A percentile compares a stretch with the other conserved stretches of the same genome.
These are phyloP conservation scores for Zaprionus lachaisei DNA, from an alignment of 1,140 invertebrate genomes.

Conservation along the genomic window DNA sequence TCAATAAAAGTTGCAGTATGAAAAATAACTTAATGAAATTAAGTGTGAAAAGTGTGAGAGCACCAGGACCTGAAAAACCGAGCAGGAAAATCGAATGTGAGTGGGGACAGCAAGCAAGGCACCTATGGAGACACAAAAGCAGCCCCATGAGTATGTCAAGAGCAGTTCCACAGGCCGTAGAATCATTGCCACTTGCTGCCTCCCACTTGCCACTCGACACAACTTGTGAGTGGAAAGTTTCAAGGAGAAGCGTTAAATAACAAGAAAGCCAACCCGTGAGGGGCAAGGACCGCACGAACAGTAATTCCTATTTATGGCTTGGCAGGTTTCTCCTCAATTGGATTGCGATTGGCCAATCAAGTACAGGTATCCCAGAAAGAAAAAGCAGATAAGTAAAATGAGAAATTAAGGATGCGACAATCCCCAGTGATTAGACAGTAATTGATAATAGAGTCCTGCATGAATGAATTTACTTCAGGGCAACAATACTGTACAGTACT, in stretches of 20 bases:
- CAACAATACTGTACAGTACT: too few relatives aligned
- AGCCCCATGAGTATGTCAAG: neutral
- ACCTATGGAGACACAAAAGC: slow-evolving; percentile 9
- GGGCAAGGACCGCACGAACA: slow-evolving; percentile 4
- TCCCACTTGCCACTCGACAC: slow-evolving; percentile 26
- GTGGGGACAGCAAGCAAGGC: neutral
- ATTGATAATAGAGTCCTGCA: neutral
- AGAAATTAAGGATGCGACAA: neutral
- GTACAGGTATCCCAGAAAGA: neutral
- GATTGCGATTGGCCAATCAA: slow-evolving; percentile 58
- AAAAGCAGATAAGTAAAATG: neutral
- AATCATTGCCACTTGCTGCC: neutral
- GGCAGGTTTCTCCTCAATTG: slow-evolving; percentile 53
- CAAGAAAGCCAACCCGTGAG: slow-evolving; percentile 55
- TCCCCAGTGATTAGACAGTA: neutral
- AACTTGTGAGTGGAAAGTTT: slow-evolving; percentile 28
- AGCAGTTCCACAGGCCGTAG: slow-evolving; percentile 7
- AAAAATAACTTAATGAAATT: slow-evolving; percentile 82
- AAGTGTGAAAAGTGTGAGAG: slow-evolving; percentile 69
- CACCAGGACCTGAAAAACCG: neutral
- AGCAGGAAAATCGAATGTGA: neutral
- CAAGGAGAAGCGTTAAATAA: slow-evolving; percentile 56
- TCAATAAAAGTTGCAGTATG: slow-evolving; percentile 77
- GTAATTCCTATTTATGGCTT: slow-evolving; percentile 68
- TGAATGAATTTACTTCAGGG: too few relatives aligned